Percentiles rank a stretch among this genome's conserved stretches.
Evolutionary conservation across 1,140 invertebrate species (phyloP).

Genomic region (Cepaea nemoralis): DNA sequence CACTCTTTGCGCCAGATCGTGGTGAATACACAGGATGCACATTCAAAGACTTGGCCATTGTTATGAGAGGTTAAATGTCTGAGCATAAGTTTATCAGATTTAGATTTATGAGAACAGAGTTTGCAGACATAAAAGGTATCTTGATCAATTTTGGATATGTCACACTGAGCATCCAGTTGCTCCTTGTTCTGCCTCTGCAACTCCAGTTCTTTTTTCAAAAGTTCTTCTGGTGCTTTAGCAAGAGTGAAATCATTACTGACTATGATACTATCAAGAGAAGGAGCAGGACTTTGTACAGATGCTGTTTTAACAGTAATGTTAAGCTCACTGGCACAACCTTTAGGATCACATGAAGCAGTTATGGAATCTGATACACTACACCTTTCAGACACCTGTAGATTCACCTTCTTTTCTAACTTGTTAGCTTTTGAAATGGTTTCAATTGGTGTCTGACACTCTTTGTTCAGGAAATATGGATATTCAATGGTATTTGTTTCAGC

Average conservation of each 20-base stretch:
- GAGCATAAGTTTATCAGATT: conserved; percentile 32
- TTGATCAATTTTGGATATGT: neutral
- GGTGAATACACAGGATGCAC: neutral
- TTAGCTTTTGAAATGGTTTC: neutral
- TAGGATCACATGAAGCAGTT: neutral
- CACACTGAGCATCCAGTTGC: conserved; percentile 6
- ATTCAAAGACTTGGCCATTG: conserved; percentile 24
- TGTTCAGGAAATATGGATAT: neutral
- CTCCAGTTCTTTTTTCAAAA: conserved; percentile 10
- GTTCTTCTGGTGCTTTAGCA: neutral
- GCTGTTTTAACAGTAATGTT: neutral
- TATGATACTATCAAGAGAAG: neutral
- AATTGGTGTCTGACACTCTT: conserved; percentile 5
- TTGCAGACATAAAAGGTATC: conserved; percentile 20
- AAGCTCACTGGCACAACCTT: neutral
- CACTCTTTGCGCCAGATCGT: conserved; percentile 36
- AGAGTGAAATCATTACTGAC: neutral
- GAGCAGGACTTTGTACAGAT: no score
- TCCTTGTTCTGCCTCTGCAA: conserved; percentile 2
- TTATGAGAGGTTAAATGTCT: conserved; percentile 28
- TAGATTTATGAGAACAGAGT: conserved; percentile 29
- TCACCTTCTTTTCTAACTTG: neutral
- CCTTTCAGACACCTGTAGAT: neutral
- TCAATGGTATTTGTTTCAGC: neutral
- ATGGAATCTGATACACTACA: neutral